Base-by-base conservation (phyloP, 2,888 invertebrate species). In the Drosophila suboccidentalis region DNA sequence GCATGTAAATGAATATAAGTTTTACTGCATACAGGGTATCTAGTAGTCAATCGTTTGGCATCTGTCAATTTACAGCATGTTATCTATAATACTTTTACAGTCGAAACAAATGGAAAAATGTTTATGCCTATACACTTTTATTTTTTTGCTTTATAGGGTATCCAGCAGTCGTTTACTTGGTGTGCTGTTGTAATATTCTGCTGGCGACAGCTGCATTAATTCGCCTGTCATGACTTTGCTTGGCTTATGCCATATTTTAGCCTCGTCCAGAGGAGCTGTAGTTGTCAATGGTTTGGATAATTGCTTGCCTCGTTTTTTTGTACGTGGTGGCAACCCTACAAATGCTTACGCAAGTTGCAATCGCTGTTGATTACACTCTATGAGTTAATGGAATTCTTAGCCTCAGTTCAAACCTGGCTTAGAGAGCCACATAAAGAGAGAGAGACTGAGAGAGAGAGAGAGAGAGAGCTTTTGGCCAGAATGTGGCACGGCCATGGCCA, bases 141-240 rank as follows among this genome's bases (percentile, higher is more conserved):
- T 26, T 36, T 8, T 15, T 36, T 13, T 39, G n/a, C n/a, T 29
- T 5, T 47, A 8, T 4, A 63, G 63, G 19, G 57, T 11, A 76
- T 61, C 41, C 32, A 26, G 0, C 10, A 44, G 61, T 55, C 46
- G 17, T n/a, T 19, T 44, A 38, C 3, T 29, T 11, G 5, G 8
- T 22, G 4, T 47, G 4, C n/a, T 17, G 26, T 32, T 26, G 36
- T 38, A 39, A 29, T 22, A 8, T 38, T 62, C 62, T 76, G 75
- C 53, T 55, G 29, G 50, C 65, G 76, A 77, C 77, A 77, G 80
- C 71, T 76, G 77, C 80, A 76, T 78, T 80, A 71, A 80, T 78
- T 80, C 71, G 76, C 63, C 58, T 78, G 76, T 78, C 77, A 67
- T 76, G 77, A 76, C 58, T 77, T 71, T 64, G 60, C 69, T 46